phyloP scores from a whole-genome alignment of 2,113 vertebrate genomes.

The Oncorhynchus masou region DNA sequence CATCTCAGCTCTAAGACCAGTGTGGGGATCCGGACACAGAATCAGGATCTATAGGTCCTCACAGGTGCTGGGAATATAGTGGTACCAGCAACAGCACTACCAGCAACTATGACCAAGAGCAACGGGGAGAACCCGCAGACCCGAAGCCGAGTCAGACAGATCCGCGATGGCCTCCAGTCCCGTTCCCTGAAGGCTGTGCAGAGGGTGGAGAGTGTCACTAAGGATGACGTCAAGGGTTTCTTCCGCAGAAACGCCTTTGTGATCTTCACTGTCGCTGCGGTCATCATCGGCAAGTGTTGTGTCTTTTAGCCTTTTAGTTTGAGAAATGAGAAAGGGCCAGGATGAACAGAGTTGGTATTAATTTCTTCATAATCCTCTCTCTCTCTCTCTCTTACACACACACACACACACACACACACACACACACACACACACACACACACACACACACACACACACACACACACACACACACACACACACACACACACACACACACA shows the following conservation, averaged over 20 bases:
- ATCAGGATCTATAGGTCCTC: too few species aligned
- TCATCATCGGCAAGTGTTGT: slow-evolving; percentile 86
- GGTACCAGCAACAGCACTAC: background rate
- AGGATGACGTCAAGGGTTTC: slow-evolving; percentile 83
- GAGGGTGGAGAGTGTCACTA: slow-evolving; percentile 84
- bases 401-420: too few species aligned
- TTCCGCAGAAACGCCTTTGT: slow-evolving; percentile 90
- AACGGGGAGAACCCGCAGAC: slow-evolving; percentile 80
- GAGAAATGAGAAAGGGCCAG: too few species aligned
- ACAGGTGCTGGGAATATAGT: background rate
- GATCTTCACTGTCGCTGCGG: slow-evolving; percentile 87
- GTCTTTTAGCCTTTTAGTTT: background rate
- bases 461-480: too few species aligned
- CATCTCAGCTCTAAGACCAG: background rate
- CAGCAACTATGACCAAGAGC: slow-evolving; percentile 81
- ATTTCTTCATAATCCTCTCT: too few species aligned
- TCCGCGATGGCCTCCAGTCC: slow-evolving; percentile 82
- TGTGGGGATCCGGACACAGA: background rate
- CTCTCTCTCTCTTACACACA: too few species aligned
- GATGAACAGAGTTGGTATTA: too few species aligned
- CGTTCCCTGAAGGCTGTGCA: slow-evolving; percentile 82
- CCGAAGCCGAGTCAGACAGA: slow-evolving; percentile 79
- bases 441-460: too few species aligned
- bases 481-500: too few species aligned
- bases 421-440: too few species aligned